Base-by-base conservation (phyloP, 2,797 vertebrate genomes). In the Esox lucius region DNA sequence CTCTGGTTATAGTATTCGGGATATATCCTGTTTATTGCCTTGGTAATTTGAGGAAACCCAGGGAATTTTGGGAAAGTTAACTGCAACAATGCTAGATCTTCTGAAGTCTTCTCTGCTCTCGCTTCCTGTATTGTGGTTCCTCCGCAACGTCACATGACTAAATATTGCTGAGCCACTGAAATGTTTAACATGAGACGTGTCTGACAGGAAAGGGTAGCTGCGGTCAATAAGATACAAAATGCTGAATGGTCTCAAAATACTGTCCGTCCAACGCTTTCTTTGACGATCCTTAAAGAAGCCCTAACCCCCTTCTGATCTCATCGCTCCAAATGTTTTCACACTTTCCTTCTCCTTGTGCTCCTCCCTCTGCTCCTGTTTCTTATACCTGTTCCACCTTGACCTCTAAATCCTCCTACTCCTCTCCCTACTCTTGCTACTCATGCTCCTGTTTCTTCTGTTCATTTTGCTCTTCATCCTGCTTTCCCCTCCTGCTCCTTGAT, bases 101-200 rank as follows among this genome's bases (percentile, higher is more conserved):
- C 33, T 33, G 6, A 31, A 39, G 33, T 39, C 7, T 12, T n/a
- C 22, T 46, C 68, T 53, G 42, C 68, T 19, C 24, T 13, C 6
- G 4, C 19, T 33, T 46, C 77, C 65, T 48, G 7, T 42, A 46
- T 15, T 48, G 4, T 42, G 11, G 42, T 46, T 13, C 42, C 42
- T 46, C 42, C 56, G 48, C 82, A 87, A 84, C 84, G 82, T 90
- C 85, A 84, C 76, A 71, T 81, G 83, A 81, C 73, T 70, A 85
- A 91, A 86, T 39, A 35, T 39, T 70, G 81, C 84, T 78, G 73
- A 86, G 83, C 72, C 76, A 82, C 79, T 87, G 24, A 61, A 89
- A 77, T 71, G 72, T 82, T 76, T 35, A 81, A 72, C 51, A 71
- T 79, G 64, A 83, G 81, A 83, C 76, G 73, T 86, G 70, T 49